Base-by-base conservation (phyloP, 2,113 vertebrate species). In the Ptilorrhoa leucosticta region DNA sequence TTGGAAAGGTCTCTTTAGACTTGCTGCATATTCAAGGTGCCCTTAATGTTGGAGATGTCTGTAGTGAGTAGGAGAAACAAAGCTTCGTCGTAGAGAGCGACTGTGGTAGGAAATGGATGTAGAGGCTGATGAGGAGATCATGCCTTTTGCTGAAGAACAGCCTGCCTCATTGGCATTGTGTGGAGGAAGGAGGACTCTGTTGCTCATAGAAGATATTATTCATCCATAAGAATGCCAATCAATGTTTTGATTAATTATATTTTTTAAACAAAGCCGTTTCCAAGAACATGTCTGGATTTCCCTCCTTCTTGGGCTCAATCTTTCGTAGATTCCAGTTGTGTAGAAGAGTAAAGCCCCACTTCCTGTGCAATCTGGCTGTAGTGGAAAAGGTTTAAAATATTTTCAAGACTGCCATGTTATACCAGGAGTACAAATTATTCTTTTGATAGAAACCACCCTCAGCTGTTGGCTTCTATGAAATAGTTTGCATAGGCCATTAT, bases 1-100 rank as follows among this genome's bases (percentile, higher is more conserved):
- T 31, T 91, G 72, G 48, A 90, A 84, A 92, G 47, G 35, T 68
- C 31, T 51, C 72, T 94, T 93, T 75, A 78, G 81, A 91, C 9
- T 33, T 94, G 39, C 18, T 33, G 19, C 44, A 21, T 75, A 64
- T 89, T 90, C 85, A 93, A 76, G 44, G 53, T 90, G 78, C 35
- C 37, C 53, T 94, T 66, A 73, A 26, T 39, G 44, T 31, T 87
- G 57, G 33, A 84, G 65, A 53, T 33, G 3, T 70, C 24, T 75
- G 14, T 56, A 66, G 53, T 26, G 37, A 27, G 8, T 13, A 50
- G 28, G 19, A 83, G 42, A 84, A 89, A 27, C 27, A 70, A 86
- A 86, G 50, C 20, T 77, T 11, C 44, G n/a, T n/a, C 83, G 11
- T 31, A 45, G 50, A 40, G 45, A 69, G 2, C 27, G 45, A 1